Percentiles rank a stretch among this genome's conserved stretches.
These are phyloP conservation scores for Thecocarcelia acutangulata DNA, from an alignment of 2,888 invertebrate genomes.

Conservation along the genomic window DNA sequence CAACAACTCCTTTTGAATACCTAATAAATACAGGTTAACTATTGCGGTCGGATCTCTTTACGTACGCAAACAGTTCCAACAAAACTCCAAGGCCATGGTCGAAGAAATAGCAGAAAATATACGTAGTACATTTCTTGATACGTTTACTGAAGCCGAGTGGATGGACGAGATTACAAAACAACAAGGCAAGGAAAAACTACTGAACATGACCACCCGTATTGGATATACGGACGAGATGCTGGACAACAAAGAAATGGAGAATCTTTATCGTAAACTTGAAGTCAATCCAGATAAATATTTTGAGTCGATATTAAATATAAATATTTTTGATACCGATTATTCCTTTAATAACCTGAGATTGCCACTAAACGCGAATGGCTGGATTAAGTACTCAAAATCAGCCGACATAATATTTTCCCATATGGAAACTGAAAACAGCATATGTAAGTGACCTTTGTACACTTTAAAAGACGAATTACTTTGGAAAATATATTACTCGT, in stretches of 20 bases:
- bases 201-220: slow-evolving; percentile 93
- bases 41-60: slow-evolving; percentile 92
- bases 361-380: slow-evolving; percentile 92
- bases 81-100: slow-evolving; percentile 91
- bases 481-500: no score
- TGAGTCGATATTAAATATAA: slow-evolving; percentile 89
- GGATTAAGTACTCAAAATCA: slow-evolving; percentile 91
- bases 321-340: slow-evolving; percentile 90
- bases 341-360: slow-evolving; percentile 89
- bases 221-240: slow-evolving; percentile 95
- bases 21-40: slow-evolving; percentile 84
- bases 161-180: slow-evolving; percentile 93
- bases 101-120: slow-evolving; percentile 94
- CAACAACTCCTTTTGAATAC: not conserved
- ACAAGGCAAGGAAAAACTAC: slow-evolving; percentile 90
- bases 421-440: slow-evolving; percentile 92
- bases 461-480: no score
- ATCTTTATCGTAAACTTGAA: slow-evolving; percentile 90
- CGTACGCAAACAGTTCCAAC: slow-evolving; percentile 92
- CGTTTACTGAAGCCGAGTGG: slow-evolving; percentile 91
- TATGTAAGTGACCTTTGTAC: slow-evolving; percentile 85
- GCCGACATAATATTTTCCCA: slow-evolving; percentile 94
- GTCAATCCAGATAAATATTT: slow-evolving; percentile 87
- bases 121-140: slow-evolving; percentile 89
- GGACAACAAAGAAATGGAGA: slow-evolving; percentile 89